phyloP scores from a whole-genome alignment of 2,113 vertebrate species.

The Amphiprion ocellaris region DNA sequence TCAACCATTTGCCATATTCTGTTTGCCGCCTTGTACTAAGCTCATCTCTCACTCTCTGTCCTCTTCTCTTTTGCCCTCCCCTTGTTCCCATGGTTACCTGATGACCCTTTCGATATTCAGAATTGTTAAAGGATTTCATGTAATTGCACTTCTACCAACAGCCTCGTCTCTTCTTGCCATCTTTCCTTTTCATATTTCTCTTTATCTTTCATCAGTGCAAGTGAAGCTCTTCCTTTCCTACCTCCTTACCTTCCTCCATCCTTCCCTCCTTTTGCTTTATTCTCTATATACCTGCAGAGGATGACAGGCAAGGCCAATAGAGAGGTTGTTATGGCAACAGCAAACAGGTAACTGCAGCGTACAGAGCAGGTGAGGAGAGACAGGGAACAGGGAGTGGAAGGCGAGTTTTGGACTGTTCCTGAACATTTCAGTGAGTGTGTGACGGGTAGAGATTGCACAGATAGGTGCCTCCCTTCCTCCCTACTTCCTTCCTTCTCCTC shows the following conservation, averaged over 20 bases:
- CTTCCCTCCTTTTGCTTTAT: background rate
- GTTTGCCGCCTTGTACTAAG: background rate
- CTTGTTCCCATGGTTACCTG: slow-evolving; percentile 82
- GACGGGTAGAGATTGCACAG: background rate
- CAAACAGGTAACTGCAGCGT: slow-evolving; percentile 70
- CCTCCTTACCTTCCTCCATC: background rate
- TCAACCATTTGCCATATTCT: slow-evolving; percentile 1
- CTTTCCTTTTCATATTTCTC: background rate
- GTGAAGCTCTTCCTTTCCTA: background rate
- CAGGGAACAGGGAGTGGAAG: slow-evolving; percentile 6
- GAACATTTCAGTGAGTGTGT: slow-evolving; percentile 19
- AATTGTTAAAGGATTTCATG: slow-evolving; percentile 31
- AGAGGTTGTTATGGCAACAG: slow-evolving; percentile 77
- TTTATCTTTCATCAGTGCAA: background rate
- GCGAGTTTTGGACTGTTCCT: background rate
- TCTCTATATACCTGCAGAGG: slow-evolving; percentile 38
- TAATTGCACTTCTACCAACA: slow-evolving; percentile 13
- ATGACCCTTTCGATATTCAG: slow-evolving; percentile 66
- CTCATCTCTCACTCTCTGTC: slow-evolving; percentile 9
- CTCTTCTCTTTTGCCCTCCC: slow-evolving; percentile 29
- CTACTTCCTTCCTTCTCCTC: background rate
- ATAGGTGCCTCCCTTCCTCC: background rate
- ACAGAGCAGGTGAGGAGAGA: slow-evolving; percentile 40
- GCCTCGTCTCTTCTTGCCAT: background rate
- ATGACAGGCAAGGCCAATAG: slow-evolving; percentile 29